Evolutionary conservation across 1,140 invertebrate genomes (phyloP), one percentile per base, ranked within the genome.

Genomic region (Orchestia grillus): DNA sequence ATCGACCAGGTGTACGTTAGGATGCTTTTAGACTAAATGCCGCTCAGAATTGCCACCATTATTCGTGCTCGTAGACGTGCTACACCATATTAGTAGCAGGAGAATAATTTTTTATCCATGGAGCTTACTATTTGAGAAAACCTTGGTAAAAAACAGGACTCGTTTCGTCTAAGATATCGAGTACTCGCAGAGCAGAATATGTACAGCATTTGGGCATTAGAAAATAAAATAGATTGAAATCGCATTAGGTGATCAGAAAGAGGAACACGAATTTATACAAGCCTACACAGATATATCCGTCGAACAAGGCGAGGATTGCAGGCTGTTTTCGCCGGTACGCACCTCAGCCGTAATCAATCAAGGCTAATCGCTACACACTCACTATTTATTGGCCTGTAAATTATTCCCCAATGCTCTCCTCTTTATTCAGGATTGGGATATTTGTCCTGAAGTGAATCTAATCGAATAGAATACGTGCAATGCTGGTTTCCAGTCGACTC

Each of bases 371-470:
- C 62, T 77, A 77, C 62, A 77, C 62, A 77, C 62, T 77, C 62
- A 77, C 62, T 77, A 77, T 77, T 77, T 77, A 77, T 77, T 77
- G 62, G 62, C 62, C 62, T 77, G 62, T 77, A 77, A 77, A 77
- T 77, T 77, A 77, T 77, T 77, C 28, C 62, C 47, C 62, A 77
- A 28, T 3, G 36, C 62, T 77, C 62, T 77, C 28, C 3, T 77
- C 3, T 1, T 1, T 77, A 77, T 77, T 77, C 15, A 36, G 62
- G 62, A 77, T 8, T 28, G 36, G 62, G 62, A 77, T 77, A 77
- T 77, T 77, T 77, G 62, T 77, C 62, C 62, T 77, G 62, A 8
- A 36, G 62, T 77, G 36, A 77, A 77, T 77, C 62, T 77, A 77
- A 77, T 77, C 62, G 19, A 53, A 53, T 53, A 77, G 62, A 77